Evolutionary conservation across 2,888 invertebrate genomes (phyloP).

Genomic region (Agrochola circellaris): DNA sequence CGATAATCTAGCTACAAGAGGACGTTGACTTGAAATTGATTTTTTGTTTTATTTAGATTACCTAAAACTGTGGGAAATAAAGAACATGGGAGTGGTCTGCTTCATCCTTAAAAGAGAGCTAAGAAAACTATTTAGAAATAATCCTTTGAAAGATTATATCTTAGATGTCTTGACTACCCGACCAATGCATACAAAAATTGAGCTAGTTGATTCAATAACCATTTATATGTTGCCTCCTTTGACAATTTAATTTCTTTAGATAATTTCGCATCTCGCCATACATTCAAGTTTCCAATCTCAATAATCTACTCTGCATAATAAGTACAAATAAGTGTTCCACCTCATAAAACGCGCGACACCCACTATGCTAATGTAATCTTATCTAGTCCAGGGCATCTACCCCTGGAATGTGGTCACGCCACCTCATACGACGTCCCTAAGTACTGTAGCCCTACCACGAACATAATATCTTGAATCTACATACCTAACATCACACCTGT

Average conservation of each 20-base stretch:
- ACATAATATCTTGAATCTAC: conserved; percentile 3
- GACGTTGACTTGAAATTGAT: conserved; percentile 34
- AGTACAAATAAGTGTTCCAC: conserved; percentile 6
- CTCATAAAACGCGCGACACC: conserved; percentile 30
- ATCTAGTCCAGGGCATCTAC: conserved; percentile 39
- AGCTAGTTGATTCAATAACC: neutral
- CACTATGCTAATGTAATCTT: conserved; percentile 45
- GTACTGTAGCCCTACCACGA: neutral
- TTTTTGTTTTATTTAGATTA: conserved; percentile 12
- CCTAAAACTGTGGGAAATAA: neutral
- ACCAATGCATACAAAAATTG: neutral
- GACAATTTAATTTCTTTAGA: no score
- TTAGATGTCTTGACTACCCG: neutral
- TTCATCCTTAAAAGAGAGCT: neutral
- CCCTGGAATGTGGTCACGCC: conserved; percentile 37
- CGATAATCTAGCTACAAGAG: conserved; percentile 16
- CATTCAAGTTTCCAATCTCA: neutral
- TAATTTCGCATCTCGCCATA: neutral
- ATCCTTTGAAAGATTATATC: neutral
- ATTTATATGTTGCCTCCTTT: no score
- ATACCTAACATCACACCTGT: neutral
- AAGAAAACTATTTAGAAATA: no score
- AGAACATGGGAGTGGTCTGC: neutral
- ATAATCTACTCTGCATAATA: neutral
- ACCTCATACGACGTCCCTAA: neutral